phyloP scores from a whole-genome alignment of 2,888 invertebrate genomes.

The Xanthorhoe designata region DNA sequence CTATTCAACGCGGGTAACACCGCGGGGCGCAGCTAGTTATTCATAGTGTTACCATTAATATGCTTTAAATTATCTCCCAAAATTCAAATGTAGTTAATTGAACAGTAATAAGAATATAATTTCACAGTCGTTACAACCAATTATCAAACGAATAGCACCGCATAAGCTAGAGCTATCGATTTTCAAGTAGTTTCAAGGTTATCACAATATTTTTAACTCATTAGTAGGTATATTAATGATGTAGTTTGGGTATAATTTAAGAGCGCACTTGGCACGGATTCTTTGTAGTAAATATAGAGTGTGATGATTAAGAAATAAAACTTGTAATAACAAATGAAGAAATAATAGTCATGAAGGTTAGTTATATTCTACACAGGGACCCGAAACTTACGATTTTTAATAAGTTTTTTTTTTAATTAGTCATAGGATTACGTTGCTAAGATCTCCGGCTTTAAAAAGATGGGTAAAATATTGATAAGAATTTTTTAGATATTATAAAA shows the following conservation, averaged over 20 bases:
- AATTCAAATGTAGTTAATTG: too few species aligned
- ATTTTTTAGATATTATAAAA: too few species aligned
- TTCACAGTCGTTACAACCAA: neutral
- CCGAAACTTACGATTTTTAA: too few species aligned
- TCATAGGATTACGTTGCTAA: too few species aligned
- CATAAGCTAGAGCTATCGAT: neutral
- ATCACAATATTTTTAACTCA: slow-evolving; percentile 23
- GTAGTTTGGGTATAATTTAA: neutral
- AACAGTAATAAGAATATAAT: neutral
- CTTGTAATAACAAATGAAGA: neutral
- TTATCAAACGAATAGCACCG: neutral
- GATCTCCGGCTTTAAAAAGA: too few species aligned
- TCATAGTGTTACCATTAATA: too few species aligned
- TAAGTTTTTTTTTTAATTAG: too few species aligned
- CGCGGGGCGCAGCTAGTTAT: too few species aligned
- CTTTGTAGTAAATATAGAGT: neutral
- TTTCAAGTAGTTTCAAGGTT: slow-evolving; percentile 17
- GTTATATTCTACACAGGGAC: too few species aligned
- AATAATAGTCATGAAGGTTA: neutral
- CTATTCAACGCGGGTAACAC: too few species aligned
- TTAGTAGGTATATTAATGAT: slow-evolving; percentile 8
- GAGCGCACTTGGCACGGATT: neutral
- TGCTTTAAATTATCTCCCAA: too few species aligned
- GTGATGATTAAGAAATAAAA: neutral
- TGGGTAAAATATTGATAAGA: too few species aligned